A percentile compares a stretch with the other conserved stretches of the same genome.
Conservation (phyloP, 2,888 invertebrate genomes). For the Lymantria monacha region DNA sequence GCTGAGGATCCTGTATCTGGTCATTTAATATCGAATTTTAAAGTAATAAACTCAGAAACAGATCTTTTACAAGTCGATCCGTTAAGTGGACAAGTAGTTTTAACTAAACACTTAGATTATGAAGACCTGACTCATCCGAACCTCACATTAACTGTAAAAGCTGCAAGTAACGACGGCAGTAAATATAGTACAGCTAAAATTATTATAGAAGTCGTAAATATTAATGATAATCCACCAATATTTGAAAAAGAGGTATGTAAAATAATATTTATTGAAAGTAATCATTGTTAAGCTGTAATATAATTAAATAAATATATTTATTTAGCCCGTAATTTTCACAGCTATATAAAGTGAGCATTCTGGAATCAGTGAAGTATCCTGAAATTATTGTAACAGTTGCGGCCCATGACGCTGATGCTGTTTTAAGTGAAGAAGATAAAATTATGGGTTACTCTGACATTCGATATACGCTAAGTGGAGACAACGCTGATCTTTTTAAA, state of each 20-base stretch:
- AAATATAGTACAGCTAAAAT: constrained; percentile 86
- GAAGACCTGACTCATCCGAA: constrained; percentile 86
- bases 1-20: constrained; percentile 88
- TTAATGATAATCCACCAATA: constrained; percentile 89
- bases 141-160: constrained; percentile 80
- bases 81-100: constrained; percentile 87
- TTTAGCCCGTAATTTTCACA: constrained; percentile 31
- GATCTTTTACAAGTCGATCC: constrained; percentile 83
- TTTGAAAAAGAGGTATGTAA: constrained; percentile 83
- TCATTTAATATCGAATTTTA: constrained; percentile 83
- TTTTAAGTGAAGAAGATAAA: constrained; percentile 80
- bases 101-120: constrained; percentile 89
- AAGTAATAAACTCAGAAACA: constrained; percentile 79
- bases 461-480: constrained; percentile 87
- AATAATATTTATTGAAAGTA: neutral
- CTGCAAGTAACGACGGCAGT: constrained; percentile 74
- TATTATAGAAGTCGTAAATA: constrained; percentile 86
- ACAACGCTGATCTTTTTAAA: constrained; percentile 87
- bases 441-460: constrained; percentile 86
- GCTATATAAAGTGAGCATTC: constrained; percentile 86
- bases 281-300: neutral
- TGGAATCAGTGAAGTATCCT: constrained; percentile 86
- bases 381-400: constrained; percentile 85
- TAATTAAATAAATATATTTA: neutral
- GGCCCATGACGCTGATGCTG: constrained; percentile 87